A percentile compares a stretch with the other conserved stretches of the same genome.
Conservation (phyloP, 2,888 invertebrate genomes). For the Agrochola lychnidis region DNA sequence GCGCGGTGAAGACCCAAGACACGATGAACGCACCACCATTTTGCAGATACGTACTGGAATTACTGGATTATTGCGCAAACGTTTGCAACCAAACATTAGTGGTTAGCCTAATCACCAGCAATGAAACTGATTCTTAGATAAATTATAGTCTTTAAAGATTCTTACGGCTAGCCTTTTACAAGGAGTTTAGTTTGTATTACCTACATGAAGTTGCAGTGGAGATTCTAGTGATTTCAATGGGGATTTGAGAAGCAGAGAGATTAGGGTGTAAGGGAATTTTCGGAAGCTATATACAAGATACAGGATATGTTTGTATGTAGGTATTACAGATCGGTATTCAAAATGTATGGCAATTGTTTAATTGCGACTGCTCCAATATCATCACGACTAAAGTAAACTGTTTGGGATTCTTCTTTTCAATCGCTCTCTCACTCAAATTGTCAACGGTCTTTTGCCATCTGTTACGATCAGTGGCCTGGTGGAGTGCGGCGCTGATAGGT, state of each 20-base stretch:
- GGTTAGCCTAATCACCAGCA: slow-evolving; percentile 79
- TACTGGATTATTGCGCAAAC: slow-evolving; percentile 72
- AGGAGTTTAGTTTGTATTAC: slow-evolving; percentile 48
- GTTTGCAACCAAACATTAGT: slow-evolving; percentile 73
- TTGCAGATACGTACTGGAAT: slow-evolving; percentile 68
- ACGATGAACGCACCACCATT: slow-evolving; percentile 66
- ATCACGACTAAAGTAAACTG: not conserved
- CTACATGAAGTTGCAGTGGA: slow-evolving; percentile 7
- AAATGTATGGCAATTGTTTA: not conserved
- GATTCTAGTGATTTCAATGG: slow-evolving; percentile 25
- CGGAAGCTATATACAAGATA: not conserved
- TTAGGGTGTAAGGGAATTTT: slow-evolving; percentile 23
- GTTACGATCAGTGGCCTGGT: no score
- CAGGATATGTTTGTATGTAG: not conserved
- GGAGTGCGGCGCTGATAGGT: no score
- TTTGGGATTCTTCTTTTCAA: no score
- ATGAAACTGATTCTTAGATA: slow-evolving; percentile 74
- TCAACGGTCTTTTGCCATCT: no score
- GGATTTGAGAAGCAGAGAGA: slow-evolving; percentile 16
- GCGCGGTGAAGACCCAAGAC: slow-evolving; percentile 66
- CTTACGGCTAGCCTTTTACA: slow-evolving; percentile 51
- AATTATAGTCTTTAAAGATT: slow-evolving; percentile 71
- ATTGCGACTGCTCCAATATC: not conserved
- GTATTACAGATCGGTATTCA: not conserved
- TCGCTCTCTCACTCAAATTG: no score